Conservation (phyloP, 2,888 invertebrate species). For the Neria commutata region DNA sequence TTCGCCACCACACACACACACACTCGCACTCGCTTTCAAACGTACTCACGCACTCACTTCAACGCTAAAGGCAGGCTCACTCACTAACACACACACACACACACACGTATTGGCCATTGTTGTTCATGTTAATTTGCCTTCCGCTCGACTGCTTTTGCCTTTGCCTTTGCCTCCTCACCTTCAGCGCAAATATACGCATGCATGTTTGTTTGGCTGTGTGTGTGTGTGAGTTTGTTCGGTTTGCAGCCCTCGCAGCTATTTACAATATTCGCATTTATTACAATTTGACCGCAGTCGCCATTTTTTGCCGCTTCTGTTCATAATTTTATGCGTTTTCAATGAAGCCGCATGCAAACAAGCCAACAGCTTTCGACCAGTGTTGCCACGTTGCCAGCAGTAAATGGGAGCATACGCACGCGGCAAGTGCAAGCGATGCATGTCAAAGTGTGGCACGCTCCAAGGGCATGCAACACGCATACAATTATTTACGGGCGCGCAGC, state of each 20-base stretch:
- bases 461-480: too few species aligned
- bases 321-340: too few species aligned
- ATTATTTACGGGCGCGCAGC: too few species aligned
- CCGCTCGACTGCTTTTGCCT: not conserved
- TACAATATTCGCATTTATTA: not conserved
- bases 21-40: not conserved
- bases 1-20: not conserved
- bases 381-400: too few species aligned
- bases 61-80: not conserved
- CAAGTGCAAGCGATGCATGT: too few species aligned
- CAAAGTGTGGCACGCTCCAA: too few species aligned
- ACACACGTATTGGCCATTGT: not conserved
- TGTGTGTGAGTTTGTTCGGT: not conserved
- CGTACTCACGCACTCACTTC: not conserved
- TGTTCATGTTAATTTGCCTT: slow-evolving; percentile 27
- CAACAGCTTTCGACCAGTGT: too few species aligned
- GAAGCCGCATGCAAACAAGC: too few species aligned
- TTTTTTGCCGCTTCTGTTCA: too few species aligned
- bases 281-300: not conserved
- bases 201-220: slow-evolving; percentile 18
- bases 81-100: slow-evolving; percentile 2
- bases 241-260: not conserved
- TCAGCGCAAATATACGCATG: slow-evolving; percentile 34
- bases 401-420: too few species aligned
- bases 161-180: not conserved